Base-by-base conservation (phyloP, 2,113 vertebrate genomes). In the Tympanuchus pallidicinctus region DNA sequence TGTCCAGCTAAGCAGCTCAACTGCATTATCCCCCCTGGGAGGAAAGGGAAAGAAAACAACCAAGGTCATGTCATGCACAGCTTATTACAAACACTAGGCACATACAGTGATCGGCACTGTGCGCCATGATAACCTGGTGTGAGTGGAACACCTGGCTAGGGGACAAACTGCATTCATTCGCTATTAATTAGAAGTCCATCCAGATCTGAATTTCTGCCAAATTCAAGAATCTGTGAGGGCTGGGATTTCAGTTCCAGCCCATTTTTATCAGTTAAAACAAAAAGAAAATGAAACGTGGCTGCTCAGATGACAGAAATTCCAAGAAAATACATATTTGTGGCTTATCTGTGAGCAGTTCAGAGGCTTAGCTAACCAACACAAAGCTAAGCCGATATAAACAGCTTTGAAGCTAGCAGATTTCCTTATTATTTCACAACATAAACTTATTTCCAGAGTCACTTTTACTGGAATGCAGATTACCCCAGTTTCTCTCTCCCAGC, bases 261-360 rank as follows among this genome's bases (percentile, higher is more conserved):
- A 57, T n/a, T 92, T 91, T 72, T 54, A 88, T 84, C 85, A 91
- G n/a, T 86, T 28, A 60, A 90, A 94, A 94, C 57, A 93, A 67
- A 89, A 94, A 47, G 69, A 86, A 91, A 89, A 82, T 0, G 47
- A 87, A 94, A 92, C 50, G 52, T 32, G 57, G n/a, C 82, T 73
- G 52, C 76, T 91, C 48, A 86, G 80, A 82, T 5, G 9, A 94
- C 88, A 91, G 82, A 65, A 83, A 56, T 76, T 94, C 52, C 66
- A 94, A 86, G 76, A 63, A 94, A 94, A 86, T 54, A 50, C 11
- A 81, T 88, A 89, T 64, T 78, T 90, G 72, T 71, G 65, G 64
- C 89, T 95, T 91, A 89, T 80, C 78, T 92, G 78, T 7, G 40
- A 45, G 21, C 75, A 65, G 83, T 14, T 88, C 76, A 72, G 75